A percentile compares a stretch with the other conserved stretches of the same genome.
Evolutionary conservation across 2,888 invertebrate genomes (phyloP).

Genomic region (Drosophila neotestacea): DNA sequence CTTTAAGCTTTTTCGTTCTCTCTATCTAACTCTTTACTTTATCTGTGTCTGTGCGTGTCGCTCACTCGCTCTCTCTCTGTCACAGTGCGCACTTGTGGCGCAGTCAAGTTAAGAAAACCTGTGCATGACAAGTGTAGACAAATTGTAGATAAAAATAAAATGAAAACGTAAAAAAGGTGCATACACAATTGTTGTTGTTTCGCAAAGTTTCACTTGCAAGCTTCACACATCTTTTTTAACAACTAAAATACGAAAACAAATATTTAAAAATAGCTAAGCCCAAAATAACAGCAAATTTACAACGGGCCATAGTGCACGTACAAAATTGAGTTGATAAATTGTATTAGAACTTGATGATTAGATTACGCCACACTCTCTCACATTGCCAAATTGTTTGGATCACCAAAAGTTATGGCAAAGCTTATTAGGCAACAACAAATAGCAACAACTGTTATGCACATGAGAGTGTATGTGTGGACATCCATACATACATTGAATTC

Average conservation of each 20-base stretch:
- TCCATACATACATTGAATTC: constrained; percentile 29
- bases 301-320: constrained; percentile 36
- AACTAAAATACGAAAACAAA: not conserved
- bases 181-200: constrained; percentile 54
- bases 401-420: constrained; percentile 35
- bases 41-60: constrained; percentile 3
- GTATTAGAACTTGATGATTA: constrained; percentile 44
- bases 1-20: constrained; percentile 58
- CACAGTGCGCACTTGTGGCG: constrained; percentile 53
- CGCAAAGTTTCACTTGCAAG: constrained; percentile 64
- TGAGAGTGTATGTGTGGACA: not conserved
- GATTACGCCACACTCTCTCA: constrained; percentile 43
- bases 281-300: constrained; percentile 19
- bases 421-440: constrained; percentile 34
- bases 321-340: constrained; percentile 29
- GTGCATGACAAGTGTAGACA: constrained; percentile 66
- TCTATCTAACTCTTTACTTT: constrained; percentile 16
- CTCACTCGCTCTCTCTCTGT: constrained; percentile 8
- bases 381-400: constrained; percentile 31
- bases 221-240: constrained; percentile 7
- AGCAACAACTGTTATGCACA: not conserved
- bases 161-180: constrained; percentile 71
- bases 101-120: constrained; percentile 65
- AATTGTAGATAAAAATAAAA: constrained; percentile 77
- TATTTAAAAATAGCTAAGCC: constrained; percentile 13